Base-by-base conservation (phyloP, 2,797 vertebrate genomes). In the Hipposideros larvatus region DNA sequence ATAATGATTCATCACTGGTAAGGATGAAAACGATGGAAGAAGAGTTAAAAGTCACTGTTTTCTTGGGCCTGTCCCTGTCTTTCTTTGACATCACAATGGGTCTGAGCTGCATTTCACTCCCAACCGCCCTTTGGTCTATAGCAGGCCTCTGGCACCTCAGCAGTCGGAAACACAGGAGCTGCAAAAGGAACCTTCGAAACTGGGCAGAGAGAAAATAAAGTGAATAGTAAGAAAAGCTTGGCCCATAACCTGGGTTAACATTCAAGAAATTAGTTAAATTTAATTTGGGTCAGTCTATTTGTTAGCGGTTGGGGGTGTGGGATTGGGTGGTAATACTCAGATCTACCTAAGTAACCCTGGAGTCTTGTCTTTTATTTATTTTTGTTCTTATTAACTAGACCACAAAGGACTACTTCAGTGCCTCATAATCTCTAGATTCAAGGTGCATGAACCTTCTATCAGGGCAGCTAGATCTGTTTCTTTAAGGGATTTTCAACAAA, bases 1-100 rank as follows among this genome's bases (percentile, higher is more conserved):
- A 98, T 10, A 98, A 98, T 37, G 99, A 96, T 94, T 99, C 99
- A 75, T 99, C 98, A 84, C 98, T 99, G 97, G 99, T 98, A 96
- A 99, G 99, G 97, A 99, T 99, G 98, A 99, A 99, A 97, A 99
- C 99, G 1, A 99, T 99, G 57, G 99, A 99, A 51, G 99, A 99
- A 88, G 99, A 99, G 97, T 98, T 99, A 97, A 99, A 99, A 89
- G 99, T 99, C 97, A 99, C 99, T 98, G 99, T 99, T 98, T 99
- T 99, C 97, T 99, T 99, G 95, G 99, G 99, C 46, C 99, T 98
- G 91, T 98, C 97, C n/a, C 98, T 93, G 41, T 98, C 92, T 94
- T 98, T 98, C 79, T 98, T 98, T 68, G 99, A 99, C 98, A 99
- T 89, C 37, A 99, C 99, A 24, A 99, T 99, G 99, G 99, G 28